Conservation (phyloP, 2,888 invertebrate genomes). For the Philereme vetulata region DNA sequence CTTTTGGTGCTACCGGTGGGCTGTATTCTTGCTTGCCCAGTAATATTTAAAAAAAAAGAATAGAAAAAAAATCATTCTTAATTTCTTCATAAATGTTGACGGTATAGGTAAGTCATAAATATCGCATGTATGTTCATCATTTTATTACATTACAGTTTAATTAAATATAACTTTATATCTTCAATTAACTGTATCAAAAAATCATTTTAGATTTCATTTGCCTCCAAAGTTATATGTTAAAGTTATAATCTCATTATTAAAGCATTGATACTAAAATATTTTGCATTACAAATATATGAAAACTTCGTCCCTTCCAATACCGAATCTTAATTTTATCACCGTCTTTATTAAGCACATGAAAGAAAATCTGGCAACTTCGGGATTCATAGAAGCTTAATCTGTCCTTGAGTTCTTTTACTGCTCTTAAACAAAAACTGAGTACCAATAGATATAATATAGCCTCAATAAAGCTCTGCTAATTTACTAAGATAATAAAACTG, state of each 20-base stretch:
- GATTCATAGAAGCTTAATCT: constrained; percentile 25
- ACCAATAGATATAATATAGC: constrained; percentile 31
- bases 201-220: too few species aligned
- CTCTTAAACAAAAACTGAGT: constrained; percentile 19
- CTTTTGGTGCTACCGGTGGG: too few species aligned
- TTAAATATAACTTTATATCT: too few species aligned
- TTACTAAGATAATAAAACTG: constrained; percentile 50
- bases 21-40: too few species aligned
- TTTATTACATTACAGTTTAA: too few species aligned
- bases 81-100: too few species aligned
- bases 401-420: constrained; percentile 25
- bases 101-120: too few species aligned
- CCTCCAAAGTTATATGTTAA: constrained; percentile 1
- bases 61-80: too few species aligned
- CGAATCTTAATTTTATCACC: constrained; percentile 12
- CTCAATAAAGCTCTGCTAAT: constrained; percentile 46
- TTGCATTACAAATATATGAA: constrained; percentile 8
- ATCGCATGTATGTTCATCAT: too few species aligned
- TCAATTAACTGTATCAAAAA: too few species aligned
- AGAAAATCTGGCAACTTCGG: constrained; percentile 24
- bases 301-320: not conserved
- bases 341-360: constrained; percentile 23
- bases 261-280: not conserved
- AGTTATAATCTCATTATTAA: constrained; percentile 15
- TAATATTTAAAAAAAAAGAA: too few species aligned